A percentile compares a stretch with the other conserved stretches of the same genome.
These are phyloP conservation scores for Criorhina ranunculi DNA, from an alignment of 2,888 invertebrate species.

Conservation along the genomic window DNA sequence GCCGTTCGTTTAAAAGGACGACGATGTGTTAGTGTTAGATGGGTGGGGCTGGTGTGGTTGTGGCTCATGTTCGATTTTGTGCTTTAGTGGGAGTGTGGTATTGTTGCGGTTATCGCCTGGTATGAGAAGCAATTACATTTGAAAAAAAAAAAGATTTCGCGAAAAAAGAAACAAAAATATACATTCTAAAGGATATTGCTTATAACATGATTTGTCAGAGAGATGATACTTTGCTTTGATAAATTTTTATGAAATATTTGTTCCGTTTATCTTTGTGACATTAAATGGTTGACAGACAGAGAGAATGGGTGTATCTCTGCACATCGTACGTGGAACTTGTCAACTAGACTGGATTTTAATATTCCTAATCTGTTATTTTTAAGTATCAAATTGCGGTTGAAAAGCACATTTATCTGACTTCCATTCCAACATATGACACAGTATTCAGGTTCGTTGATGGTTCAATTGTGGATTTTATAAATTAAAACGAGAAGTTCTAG, in stretches of 20 bases:
- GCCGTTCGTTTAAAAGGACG: conserved; percentile 3
- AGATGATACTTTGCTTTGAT: conserved; percentile 17
- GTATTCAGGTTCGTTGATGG: no score
- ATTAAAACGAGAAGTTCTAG: no score
- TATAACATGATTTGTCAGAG: conserved; percentile 21
- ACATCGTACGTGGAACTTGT: no score
- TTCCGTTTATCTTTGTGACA: neutral
- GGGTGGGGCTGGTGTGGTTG: neutral
- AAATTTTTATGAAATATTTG: conserved; percentile 8
- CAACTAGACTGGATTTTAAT: no score
- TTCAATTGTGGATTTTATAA: no score
- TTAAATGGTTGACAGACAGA: neutral
- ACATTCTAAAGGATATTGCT: conserved; percentile 15
- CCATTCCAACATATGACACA: no score
- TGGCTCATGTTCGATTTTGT: conserved; percentile 32
- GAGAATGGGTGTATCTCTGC: no score
- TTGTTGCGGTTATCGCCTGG: conserved; percentile 33
- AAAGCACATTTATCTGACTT: no score
- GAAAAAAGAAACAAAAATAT: neutral
- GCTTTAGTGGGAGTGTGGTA: conserved; percentile 17
- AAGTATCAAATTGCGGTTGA: no score
- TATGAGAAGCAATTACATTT: conserved; percentile 65
- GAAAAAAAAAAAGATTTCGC: conserved; percentile 18
- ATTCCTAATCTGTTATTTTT: no score
- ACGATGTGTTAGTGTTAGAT: neutral